Evolutionary conservation across 2,888 invertebrate species (phyloP).

Genomic region (Arrhopalites spinosus): DNA sequence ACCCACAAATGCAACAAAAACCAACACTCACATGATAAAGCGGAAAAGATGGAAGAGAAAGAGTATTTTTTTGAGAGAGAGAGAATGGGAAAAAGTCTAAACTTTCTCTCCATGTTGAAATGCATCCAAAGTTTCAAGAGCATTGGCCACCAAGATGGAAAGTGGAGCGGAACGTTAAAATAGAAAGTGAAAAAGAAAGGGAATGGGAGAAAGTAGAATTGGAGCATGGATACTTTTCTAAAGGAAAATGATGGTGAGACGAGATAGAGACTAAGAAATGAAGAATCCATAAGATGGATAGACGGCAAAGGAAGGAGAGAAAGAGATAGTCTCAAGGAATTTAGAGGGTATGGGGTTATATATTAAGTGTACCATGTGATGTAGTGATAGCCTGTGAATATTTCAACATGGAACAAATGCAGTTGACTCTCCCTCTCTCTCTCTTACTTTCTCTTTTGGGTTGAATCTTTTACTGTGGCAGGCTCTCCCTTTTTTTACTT

Average conservation of each 20-base stretch:
- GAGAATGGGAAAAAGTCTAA: too few relatives aligned
- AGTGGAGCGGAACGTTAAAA: constrained; percentile 1
- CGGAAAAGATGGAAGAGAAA: background rate
- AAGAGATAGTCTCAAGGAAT: background rate
- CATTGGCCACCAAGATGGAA: background rate
- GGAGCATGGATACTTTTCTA: background rate
- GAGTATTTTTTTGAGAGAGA: too few relatives aligned
- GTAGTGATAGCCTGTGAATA: too few relatives aligned
- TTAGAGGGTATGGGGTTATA: background rate
- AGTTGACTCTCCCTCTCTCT: too few relatives aligned
- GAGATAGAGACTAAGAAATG: constrained; percentile 3
- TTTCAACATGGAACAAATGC: too few relatives aligned
- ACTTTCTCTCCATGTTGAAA: too few relatives aligned
- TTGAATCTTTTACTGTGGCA: too few relatives aligned
- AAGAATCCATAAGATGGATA: constrained; percentile 19
- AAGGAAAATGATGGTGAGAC: background rate
- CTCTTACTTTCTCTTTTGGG: too few relatives aligned
- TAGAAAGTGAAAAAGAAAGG: background rate
- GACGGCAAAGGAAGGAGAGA: background rate
- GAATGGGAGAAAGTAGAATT: background rate
- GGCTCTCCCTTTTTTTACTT: too few relatives aligned
- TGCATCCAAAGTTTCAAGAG: too few relatives aligned
- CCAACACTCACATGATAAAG: background rate
- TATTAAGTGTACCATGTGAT: too few relatives aligned
- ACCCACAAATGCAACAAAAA: background rate